Conservation (phyloP, 1,140 invertebrate genomes). For the Drosophila dunni region DNA sequence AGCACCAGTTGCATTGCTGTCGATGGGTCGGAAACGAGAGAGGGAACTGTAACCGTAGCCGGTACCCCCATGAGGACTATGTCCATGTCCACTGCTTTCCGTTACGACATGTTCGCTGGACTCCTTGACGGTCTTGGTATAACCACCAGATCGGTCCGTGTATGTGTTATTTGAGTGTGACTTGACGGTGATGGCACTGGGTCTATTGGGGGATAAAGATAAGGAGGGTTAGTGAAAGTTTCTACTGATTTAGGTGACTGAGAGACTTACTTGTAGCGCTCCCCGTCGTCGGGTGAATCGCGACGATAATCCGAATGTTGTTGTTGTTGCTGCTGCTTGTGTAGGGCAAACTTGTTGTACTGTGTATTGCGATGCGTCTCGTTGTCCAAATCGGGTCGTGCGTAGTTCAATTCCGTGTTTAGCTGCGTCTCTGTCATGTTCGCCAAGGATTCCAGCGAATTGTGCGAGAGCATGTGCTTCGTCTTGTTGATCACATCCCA, state of each 20-base stretch:
- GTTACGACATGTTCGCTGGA: constrained; percentile 81
- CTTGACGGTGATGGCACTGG: constrained; percentile 84
- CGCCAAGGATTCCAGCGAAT: constrained; percentile 88
- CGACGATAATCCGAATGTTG: constrained; percentile 62
- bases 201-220: constrained; percentile 48
- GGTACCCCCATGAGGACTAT: constrained; percentile 32
- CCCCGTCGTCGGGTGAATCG: constrained; percentile 73
- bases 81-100: constrained; percentile 73
- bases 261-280: constrained; percentile 69
- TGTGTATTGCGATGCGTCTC: constrained; percentile 87
- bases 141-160: constrained; percentile 77
- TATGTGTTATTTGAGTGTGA: constrained; percentile 83
- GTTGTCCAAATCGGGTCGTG: constrained; percentile 85
- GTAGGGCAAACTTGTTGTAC: constrained; percentile 86
- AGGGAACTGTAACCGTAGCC: constrained; percentile 75
- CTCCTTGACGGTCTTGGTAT: constrained; percentile 82
- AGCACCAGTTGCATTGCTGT: constrained; percentile 86
- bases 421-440: constrained; percentile 87
- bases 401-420: constrained; percentile 85
- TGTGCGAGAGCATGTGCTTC: constrained; percentile 89
- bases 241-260: neutral
- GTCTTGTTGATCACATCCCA: constrained; percentile 94
- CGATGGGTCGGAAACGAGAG: constrained; percentile 82
- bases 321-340: constrained; percentile 70
- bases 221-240: neutral